A percentile compares a stretch with the other conserved stretches of the same genome.
Conservation (phyloP, 2,797 vertebrate genomes). For the Crypturellus tataupa region DNA sequence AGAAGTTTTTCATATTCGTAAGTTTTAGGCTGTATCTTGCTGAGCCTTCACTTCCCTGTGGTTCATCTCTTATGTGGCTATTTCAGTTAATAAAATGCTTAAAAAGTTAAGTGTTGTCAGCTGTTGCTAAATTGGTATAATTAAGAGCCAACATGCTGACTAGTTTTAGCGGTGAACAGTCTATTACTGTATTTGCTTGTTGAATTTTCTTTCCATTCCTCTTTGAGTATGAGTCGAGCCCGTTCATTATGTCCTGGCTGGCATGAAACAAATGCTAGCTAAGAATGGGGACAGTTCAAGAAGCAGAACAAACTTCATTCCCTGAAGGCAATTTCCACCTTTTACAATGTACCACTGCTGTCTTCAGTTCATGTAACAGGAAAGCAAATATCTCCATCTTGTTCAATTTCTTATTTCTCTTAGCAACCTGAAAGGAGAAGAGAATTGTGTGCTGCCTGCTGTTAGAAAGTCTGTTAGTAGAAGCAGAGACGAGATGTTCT, state of each 20-base stretch:
- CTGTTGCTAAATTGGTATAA: background rate
- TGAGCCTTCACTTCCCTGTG: background rate
- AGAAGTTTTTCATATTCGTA: background rate
- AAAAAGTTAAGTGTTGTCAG: background rate
- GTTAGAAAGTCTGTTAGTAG: background rate
- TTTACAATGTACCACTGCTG: background rate
- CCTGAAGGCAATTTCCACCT: conserved; percentile 3
- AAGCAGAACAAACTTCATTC: background rate
- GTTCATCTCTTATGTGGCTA: background rate
- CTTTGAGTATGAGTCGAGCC: background rate
- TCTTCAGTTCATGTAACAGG: background rate
- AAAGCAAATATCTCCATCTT: background rate
- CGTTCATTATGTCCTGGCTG: background rate
- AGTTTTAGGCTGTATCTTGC: background rate
- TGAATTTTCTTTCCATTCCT: background rate
- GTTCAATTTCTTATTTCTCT: background rate
- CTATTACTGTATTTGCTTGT: background rate
- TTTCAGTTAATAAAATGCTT: conserved; percentile 9
- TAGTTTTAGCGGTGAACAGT: background rate
- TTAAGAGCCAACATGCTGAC: background rate
- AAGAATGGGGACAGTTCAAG: background rate
- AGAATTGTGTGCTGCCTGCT: background rate
- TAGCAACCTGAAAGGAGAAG: background rate
- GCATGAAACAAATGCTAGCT: background rate
- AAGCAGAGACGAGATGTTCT: background rate